These are phyloP conservation scores for Trematomus bernacchii DNA, from an alignment of 2,797 vertebrate genomes.

Conservation along the genomic window DNA sequence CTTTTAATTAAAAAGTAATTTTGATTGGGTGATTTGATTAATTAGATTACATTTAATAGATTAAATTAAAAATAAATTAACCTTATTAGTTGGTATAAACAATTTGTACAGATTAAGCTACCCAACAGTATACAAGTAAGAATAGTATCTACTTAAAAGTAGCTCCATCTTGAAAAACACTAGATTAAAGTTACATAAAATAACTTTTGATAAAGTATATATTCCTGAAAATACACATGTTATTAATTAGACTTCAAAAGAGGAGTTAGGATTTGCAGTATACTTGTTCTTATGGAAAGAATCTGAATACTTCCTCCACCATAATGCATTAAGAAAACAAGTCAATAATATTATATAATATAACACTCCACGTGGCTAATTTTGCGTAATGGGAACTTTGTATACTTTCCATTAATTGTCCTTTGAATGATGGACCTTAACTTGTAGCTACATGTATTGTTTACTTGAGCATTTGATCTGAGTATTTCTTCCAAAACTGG, in stretches of 20 bases:
- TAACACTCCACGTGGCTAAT: neutral
- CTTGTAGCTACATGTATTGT: neutral
- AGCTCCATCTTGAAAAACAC: neutral
- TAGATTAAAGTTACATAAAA: neutral
- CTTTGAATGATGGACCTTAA: neutral
- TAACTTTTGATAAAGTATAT: too few species aligned
- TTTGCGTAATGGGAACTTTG: neutral
- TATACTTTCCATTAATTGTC: neutral
- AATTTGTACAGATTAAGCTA: neutral
- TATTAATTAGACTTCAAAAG: too few species aligned
- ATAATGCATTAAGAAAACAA: neutral
- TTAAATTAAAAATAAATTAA: neutral
- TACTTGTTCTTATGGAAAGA: too few species aligned
- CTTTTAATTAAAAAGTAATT: too few species aligned
- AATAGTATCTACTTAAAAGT: neutral
- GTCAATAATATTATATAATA: neutral
- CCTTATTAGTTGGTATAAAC: neutral
- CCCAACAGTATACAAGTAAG: neutral
- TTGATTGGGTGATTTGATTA: too few species aligned
- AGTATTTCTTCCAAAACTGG: neutral
- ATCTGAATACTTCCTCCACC: neutral
- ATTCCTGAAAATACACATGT: too few species aligned
- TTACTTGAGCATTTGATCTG: neutral
- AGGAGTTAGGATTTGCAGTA: too few species aligned
- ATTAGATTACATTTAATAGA: neutral